A percentile compares a stretch with the other conserved stretches of the same genome.
Conservation (phyloP, 2,113 vertebrate genomes). For the Plecotus auritus region DNA sequence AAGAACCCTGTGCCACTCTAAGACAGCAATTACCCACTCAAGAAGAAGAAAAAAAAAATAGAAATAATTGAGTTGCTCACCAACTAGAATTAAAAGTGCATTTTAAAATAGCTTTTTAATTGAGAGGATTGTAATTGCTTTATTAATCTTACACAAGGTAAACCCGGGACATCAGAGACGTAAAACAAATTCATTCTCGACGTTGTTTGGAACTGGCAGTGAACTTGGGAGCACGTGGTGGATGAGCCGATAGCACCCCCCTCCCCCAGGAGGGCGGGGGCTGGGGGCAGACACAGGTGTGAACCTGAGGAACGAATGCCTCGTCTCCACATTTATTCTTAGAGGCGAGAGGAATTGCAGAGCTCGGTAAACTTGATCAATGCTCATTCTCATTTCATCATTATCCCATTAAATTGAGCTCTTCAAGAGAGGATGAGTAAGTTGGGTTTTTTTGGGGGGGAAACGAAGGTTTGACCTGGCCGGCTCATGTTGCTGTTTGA, state of each 20-base stretch:
- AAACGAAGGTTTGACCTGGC: neutral
- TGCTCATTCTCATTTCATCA: constrained; percentile 3
- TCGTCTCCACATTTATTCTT: neutral
- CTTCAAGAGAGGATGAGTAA: constrained; percentile 19
- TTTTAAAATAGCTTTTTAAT: constrained; percentile 76
- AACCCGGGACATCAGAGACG: constrained; percentile 41
- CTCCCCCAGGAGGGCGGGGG: neutral
- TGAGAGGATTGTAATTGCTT: constrained; percentile 71
- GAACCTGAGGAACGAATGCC: neutral
- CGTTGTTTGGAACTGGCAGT: constrained; percentile 24
- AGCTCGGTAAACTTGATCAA: neutral
- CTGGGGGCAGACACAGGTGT: rapidly evolving
- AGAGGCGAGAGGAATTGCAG: neutral
- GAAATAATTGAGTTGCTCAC: constrained; percentile 72
- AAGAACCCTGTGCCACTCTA: neutral
- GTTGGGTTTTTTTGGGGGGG: neutral
- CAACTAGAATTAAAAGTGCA: constrained; percentile 63
- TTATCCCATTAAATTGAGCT: constrained; percentile 1
- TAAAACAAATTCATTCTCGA: constrained; percentile 41
- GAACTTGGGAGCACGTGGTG: neutral
- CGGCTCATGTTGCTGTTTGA: constrained; percentile 49
- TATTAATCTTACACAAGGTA: constrained; percentile 70
- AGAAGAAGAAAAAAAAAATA: constrained; percentile 60
- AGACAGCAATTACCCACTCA: constrained; percentile 71
- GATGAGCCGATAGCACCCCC: rapidly evolving